Base-by-base conservation (phyloP, 2,888 invertebrate genomes). In the Folsomia manolachei region DNA sequence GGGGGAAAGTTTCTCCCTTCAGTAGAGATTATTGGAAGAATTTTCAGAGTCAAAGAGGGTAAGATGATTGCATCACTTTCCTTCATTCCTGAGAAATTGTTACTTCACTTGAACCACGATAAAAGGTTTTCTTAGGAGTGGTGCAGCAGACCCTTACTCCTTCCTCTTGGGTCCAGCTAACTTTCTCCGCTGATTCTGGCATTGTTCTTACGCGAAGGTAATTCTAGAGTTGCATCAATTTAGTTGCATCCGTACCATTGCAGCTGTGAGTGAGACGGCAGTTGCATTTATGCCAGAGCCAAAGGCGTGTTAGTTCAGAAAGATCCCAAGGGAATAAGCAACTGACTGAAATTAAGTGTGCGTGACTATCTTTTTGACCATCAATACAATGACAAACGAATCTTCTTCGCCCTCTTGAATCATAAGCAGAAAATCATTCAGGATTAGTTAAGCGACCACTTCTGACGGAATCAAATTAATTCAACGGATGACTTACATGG, bases 31-130 rank as follows among this genome's bases (percentile, higher is more conserved):
- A 56, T 21, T 21, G 56, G 4, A 21, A 21, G 56, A 56, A 56
- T 56, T 39, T 56, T 56, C 56, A 56, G 56, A 56, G 56, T 56
- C 56, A 56, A n/a, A n/a, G 18, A 56, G 56, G 56, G 56, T 56
- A 56, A 56, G 56, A 56, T 56, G 56, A 56, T 56, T 56, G 56
- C 56, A 56, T 56, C 56, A 56, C 56, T 56, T 56, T 56, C 56
- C 21, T n/a, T 56, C 56, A 56, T 56, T 56, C 56, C 21, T 19
- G 19, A 4, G 56, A 56, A 56, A 56, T 56, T 56, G 56, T 56
- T 56, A 56, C 4, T 56, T 56, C 39, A 39, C 39, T 39, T 39
- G 7, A n/a, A n/a, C 39, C 39, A 39, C 39, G 39, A 39, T 39
- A 39, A 39, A 39, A 14, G 7, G 39, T 39, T 14, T 39, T 14